Conservation (phyloP, 2,888 invertebrate genomes). For the Lepidochrysops patricia region DNA sequence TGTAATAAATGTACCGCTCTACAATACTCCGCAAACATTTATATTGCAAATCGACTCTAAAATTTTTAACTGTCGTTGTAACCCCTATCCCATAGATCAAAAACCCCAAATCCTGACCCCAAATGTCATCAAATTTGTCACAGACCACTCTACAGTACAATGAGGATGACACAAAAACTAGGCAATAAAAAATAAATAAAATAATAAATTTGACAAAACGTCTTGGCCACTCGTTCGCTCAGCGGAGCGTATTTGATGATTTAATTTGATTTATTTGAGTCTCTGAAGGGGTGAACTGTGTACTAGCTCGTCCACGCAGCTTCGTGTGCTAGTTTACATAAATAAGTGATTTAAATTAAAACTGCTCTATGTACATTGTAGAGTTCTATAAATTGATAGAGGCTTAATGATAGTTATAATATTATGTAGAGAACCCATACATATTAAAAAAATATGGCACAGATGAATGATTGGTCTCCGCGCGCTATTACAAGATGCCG, state of each 20-base stretch:
- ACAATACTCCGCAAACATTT: constrained; percentile 54
- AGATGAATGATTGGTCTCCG: no score
- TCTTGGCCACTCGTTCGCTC: constrained; percentile 68
- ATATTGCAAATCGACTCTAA: constrained; percentile 54
- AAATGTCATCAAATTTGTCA: constrained; percentile 73
- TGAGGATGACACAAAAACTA: constrained; percentile 54
- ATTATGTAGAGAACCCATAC: no score
- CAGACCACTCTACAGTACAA: constrained; percentile 68
- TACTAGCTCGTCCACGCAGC: constrained; percentile 37
- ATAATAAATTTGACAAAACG: constrained; percentile 75
- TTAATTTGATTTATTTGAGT: constrained; percentile 73
- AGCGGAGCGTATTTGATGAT: constrained; percentile 60
- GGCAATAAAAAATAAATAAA: constrained; percentile 70
- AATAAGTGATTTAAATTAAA: neutral
- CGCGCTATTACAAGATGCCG: no score
- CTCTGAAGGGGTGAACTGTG: constrained; percentile 56
- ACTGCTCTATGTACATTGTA: neutral
- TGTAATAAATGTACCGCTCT: constrained; percentile 43
- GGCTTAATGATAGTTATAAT: no score
- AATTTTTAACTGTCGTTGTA: constrained; percentile 64
- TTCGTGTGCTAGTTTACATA: constrained; percentile 21
- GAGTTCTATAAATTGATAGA: no score
- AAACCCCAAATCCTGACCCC: constrained; percentile 60
- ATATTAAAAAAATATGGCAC: no score
- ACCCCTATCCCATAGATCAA: constrained; percentile 60